phyloP scores from a whole-genome alignment of 2,888 invertebrate genomes.

The Theristus sp. region DNA sequence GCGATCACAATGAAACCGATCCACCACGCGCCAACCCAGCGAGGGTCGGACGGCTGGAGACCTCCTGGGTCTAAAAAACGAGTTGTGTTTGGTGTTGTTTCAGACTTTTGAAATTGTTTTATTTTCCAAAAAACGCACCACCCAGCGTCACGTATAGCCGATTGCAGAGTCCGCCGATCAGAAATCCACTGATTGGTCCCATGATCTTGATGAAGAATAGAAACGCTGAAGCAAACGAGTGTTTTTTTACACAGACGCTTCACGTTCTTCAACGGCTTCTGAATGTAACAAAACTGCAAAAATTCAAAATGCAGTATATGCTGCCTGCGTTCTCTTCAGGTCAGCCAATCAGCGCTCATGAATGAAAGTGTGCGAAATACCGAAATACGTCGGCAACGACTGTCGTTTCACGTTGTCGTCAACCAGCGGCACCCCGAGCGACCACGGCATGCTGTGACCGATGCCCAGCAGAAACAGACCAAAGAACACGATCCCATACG shows the following conservation, averaged over 20 bases:
- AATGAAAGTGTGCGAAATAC: constrained; percentile 12
- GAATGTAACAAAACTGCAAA: too few relatives aligned
- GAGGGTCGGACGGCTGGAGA: constrained; percentile 29
- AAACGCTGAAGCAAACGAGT: constrained; percentile 18
- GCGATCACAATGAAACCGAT: constrained; percentile 30
- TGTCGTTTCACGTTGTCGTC: constrained; percentile 27
- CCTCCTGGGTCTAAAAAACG: constrained; percentile 22
- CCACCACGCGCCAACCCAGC: constrained; percentile 38
- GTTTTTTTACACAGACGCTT: too few relatives aligned
- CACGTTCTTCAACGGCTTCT: too few relatives aligned
- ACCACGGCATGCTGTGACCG: constrained; percentile 28
- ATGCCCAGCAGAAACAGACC: constrained; percentile 26
- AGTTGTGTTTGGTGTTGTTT: too few relatives aligned
- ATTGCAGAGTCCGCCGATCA: constrained; percentile 24
- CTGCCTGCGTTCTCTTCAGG: too few relatives aligned
- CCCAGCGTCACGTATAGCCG: constrained; percentile 22
- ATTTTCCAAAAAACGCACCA: constrained; percentile 9
- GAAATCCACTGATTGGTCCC: constrained; percentile 25
- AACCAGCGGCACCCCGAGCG: constrained; percentile 25
- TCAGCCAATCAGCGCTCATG: too few relatives aligned
- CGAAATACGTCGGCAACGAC: constrained; percentile 26
- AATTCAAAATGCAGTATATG: too few relatives aligned
- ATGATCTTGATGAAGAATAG: constrained; percentile 28
- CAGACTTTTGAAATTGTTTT: neutral
- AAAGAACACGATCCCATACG: constrained; percentile 14